Evolutionary conservation across 2,888 invertebrate genomes (phyloP), one percentile per base, ranked within the genome.

Genomic region (Oscheius sp.): DNA sequence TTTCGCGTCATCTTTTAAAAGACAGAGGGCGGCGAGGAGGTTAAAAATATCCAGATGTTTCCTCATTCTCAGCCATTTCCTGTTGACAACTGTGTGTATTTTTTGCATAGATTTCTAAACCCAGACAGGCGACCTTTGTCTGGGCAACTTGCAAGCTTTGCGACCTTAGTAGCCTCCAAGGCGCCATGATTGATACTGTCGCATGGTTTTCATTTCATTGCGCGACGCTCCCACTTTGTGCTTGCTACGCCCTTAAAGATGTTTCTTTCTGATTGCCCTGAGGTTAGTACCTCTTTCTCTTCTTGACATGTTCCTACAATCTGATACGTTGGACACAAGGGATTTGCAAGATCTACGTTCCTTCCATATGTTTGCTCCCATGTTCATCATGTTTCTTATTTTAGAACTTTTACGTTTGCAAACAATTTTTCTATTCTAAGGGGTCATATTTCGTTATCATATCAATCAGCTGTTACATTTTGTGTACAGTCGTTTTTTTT

Each of bases 141-240:
- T 9, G 35, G n/a, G 5, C 35, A 35, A 35, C 49, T 29, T 27
- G 58, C 35, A 35, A 63, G 25, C 49, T 29, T 66, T 66, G 66
- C 66, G 66, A 66, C 66, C 66, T 66, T 66, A 66, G 49, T 35
- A 49, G 52, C 49, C 66, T 23, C 66, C 66, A 21, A 66, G 66
- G 66, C 66, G 66, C 66, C 66, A 35, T 66, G 66, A 66, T 66
- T 66, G 66, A 66, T 66, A 66, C 66, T 66, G 66, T 66, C 66
- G 66, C 66, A 66, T 66, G 66, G 66, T 66, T 66, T 66, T 66
- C 66, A 66, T 66, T 66, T 66, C 66, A 66, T 49, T 66, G 66
- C 66, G 66, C 66, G 66, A 66, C 66, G 66, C 66, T 49, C 52
- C 46, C 52, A 23, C n/a, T 16, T 35, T 59, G 29, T 59, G 35